Base-by-base conservation (phyloP, 2,113 vertebrate species). In the Syngnathus typhle region DNA sequence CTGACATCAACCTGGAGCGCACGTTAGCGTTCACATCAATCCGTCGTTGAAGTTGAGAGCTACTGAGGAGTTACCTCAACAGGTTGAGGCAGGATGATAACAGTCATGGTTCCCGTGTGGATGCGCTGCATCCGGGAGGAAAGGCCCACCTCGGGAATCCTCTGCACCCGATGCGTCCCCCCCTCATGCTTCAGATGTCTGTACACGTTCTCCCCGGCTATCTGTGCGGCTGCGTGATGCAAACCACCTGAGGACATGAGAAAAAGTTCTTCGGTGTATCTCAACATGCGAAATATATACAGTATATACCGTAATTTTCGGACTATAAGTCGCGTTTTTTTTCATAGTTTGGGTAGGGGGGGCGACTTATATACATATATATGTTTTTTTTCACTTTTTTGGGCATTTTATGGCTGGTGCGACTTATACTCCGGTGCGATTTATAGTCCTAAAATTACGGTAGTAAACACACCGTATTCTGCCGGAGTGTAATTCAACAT, bases 71-170 rank as follows among this genome's bases (percentile, higher is more conserved):
- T 84, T 89, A 98, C 96, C 92, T 98, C 92, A 39, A 88, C 85
- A 21, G 93, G 90, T 65, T 96, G 93, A 46, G 94, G 95, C 23
- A 99, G 92, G 39, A 98, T 88, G 32, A 99, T 94, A 15, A 95
- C 94, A 0, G 93, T 91, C 93, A 94, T 95, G 12, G 96, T 99
- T 66, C 96, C 96, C 0, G 96, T 98, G 88, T 99, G 96, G 76
- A 99, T 97, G 0, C 95, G 91, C 76, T 99, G 95, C 96, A 98
- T 98, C 87, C 96, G 89, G 1, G 96, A 94, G 0, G 96, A 98
- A 5, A 98, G 81, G 46, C 96, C 96, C 0, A 89, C 91, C 84
- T 97, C 92, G 0, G 96, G 96, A 84, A 99, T 98, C 52, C 95
- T 89, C 71, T 98, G 96, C 15, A 99, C 96, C 54, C 96, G 83